Conservation (phyloP, 2,797 vertebrate species). For the Anas bahamensis region DNA sequence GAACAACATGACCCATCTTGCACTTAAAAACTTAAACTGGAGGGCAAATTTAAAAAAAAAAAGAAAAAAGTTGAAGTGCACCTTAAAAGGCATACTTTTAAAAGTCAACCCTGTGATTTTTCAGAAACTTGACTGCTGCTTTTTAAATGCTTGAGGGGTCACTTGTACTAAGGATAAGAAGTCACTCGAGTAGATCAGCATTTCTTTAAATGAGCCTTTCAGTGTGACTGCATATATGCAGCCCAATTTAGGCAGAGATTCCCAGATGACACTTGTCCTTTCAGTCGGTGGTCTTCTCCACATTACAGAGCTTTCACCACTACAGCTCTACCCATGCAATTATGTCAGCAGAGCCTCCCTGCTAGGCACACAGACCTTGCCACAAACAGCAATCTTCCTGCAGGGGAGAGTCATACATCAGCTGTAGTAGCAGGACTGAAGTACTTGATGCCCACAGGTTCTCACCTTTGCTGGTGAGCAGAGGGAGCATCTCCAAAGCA, state of each 20-base stretch:
- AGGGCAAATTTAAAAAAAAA: background rate
- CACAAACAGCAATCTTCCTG: background rate
- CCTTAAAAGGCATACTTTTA: background rate
- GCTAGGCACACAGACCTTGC: background rate
- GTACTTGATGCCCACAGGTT: background rate
- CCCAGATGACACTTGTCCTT: background rate
- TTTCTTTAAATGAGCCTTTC: background rate
- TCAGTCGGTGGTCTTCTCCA: background rate
- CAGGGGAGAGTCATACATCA: background rate
- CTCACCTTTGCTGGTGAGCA: background rate
- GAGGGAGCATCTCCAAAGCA: background rate
- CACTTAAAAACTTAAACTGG: background rate
- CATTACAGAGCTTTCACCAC: background rate
- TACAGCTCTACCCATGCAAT: too few species aligned
- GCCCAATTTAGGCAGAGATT: background rate
- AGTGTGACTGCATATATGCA: background rate
- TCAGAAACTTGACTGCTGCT: background rate
- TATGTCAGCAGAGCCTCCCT: background rate
- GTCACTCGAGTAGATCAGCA: accelerated
- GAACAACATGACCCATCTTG: background rate
- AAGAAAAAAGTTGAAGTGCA: background rate
- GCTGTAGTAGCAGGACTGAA: background rate
- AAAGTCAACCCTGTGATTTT: background rate
- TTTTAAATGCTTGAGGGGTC: background rate
- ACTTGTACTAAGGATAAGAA: background rate